Evolutionary conservation across 2,888 invertebrate species (phyloP).

Genomic region (Leistus spinibarbis): DNA sequence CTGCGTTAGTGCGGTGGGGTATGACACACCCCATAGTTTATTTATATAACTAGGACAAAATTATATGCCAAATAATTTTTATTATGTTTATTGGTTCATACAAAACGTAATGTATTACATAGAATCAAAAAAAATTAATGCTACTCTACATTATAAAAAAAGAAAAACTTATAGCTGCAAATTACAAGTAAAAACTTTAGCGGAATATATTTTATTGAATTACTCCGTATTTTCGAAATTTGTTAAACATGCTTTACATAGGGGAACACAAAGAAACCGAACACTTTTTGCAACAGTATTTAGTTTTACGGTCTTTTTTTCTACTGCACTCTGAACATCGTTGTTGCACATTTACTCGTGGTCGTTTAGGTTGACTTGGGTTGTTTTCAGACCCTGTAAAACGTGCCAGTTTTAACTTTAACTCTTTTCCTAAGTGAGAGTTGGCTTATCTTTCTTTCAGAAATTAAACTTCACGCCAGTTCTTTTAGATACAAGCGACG

Average conservation of each 20-base stretch:
- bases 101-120: no score
- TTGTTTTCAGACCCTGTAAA: neutral
- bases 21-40: neutral
- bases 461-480: no score
- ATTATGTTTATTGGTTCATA: no score
- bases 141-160: no score
- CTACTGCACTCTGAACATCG: neutral
- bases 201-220: neutral
- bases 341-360: neutral
- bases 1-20: neutral
- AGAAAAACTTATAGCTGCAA: no score
- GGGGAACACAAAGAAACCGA: neutral
- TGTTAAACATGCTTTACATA: neutral
- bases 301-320: slow-evolving; percentile 2
- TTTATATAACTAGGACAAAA: no score
- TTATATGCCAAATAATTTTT: no score
- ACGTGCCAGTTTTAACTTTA: no score
- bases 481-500: no score
- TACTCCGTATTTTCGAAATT: neutral
- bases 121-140: neutral
- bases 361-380: neutral
- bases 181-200: no score
- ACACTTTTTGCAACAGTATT: neutral
- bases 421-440: no score
- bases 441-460: slow-evolving; percentile 1